Percentiles rank a stretch among this genome's conserved stretches.
Conservation (phyloP, 2,797 vertebrate genomes). For the Arnoldichthys spilopterus region DNA sequence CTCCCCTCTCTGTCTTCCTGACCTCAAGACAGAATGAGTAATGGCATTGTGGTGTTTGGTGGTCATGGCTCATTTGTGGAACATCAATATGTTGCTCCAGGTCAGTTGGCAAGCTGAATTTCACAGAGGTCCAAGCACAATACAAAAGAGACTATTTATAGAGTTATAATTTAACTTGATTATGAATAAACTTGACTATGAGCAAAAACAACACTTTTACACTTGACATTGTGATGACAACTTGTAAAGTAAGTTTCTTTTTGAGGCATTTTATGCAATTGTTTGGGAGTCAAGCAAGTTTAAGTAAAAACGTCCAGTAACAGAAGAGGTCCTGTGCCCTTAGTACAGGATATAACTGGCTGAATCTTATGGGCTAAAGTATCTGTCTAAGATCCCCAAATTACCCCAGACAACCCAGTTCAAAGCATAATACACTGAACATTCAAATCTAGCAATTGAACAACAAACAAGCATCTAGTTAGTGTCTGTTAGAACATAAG, state of each 20-base stretch:
- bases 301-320: background rate
- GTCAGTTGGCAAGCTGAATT: background rate
- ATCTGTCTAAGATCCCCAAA: no score
- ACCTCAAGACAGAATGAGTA: conserved; percentile 38
- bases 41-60: conserved; percentile 22
- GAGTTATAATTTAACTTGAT: background rate
- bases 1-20: conserved; percentile 26
- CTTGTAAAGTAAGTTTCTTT: background rate
- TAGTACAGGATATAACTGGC: no score
- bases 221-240: background rate
- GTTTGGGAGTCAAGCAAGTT: no score
- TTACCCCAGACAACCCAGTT: no score
- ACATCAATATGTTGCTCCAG: conserved; percentile 5
- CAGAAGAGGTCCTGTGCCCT: background rate
- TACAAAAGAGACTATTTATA: background rate
- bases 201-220: background rate
- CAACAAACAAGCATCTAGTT: no score
- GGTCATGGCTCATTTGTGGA: conserved; percentile 36
- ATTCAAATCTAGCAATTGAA: no score
- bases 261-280: no score
- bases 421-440: no score
- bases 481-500: no score
- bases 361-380: no score
- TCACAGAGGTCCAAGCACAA: conserved; percentile 7
- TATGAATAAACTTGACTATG: no score